These are phyloP conservation scores for Drosophila pseudotalamancana DNA, from an alignment of 2,888 invertebrate genomes.

Conservation along the genomic window DNA sequence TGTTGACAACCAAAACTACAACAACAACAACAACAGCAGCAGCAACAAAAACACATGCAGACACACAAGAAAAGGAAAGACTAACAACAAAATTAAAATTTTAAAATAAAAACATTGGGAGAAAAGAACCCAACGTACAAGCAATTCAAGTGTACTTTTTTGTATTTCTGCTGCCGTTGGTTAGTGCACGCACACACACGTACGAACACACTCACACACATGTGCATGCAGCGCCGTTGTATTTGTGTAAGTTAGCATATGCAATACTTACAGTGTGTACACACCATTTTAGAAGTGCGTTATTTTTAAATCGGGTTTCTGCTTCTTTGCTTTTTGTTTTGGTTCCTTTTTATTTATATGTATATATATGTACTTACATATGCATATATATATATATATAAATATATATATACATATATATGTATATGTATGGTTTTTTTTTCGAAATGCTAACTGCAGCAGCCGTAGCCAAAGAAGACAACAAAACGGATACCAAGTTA, in stretches of 20 bases:
- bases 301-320: conserved; percentile 58
- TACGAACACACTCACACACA: not conserved
- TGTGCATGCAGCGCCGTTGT: not conserved
- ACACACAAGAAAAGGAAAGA: conserved; percentile 21
- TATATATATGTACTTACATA: no score
- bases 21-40: no score
- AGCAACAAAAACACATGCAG: conserved; percentile 58
- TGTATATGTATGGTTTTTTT: no score
- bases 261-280: conserved; percentile 37
- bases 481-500: conserved; percentile 22
- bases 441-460: conserved; percentile 26
- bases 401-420: no score
- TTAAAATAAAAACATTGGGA: conserved; percentile 37
- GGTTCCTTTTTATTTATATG: not conserved
- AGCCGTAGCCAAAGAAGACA: conserved; percentile 20
- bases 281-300: conserved; percentile 50
- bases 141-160: conserved; percentile 31
- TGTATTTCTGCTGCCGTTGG: conserved; percentile 31
- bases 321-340: conserved; percentile 10
- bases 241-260: conserved; percentile 9
- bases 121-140: conserved; percentile 43
- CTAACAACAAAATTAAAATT: conserved; percentile 23
- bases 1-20: conserved; percentile 55
- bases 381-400: no score
- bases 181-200: conserved; percentile 16